Base-by-base conservation (phyloP, 2,888 invertebrate species). In the Rosalia funebris region DNA sequence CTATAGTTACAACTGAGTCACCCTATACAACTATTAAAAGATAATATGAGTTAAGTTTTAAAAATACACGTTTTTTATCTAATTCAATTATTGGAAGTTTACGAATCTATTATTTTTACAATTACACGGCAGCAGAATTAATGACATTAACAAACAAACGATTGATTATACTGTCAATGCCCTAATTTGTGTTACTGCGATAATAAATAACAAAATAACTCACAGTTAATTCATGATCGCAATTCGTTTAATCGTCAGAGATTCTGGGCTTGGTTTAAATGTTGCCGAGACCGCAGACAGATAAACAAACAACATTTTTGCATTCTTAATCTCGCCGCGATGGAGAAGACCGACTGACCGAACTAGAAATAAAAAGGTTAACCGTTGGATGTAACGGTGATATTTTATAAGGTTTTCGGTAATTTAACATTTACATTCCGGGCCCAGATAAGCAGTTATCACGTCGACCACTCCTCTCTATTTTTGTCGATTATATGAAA, bases 331-430 rank as follows among this genome's bases (percentile, higher is more conserved):
- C 34, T 48, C 36, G 17, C 17, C 4, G 10, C 34, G 17, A 17
- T 19, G 5, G 7, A 14, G 17, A 36, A 48, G 36, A 34, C 36
- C 48, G 36, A 48, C 17, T 48, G 48, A 48, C 48, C 48, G 48
- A 2, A 48, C 32, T 31, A n/a, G 36, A 15, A 36, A 11, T 36
- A 48, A 39, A 39, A 39, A 31, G 36, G 15, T 17, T 14, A 11
- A 47, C 47, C 47, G 47, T 47, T 47, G 47, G n/a, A 10, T 11
- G 17, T 47, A 47, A 47, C 47, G 47, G 47, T 47, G 25, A 14
- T 19, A 1, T 1, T 31, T 32, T 47, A 32, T 34, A n/a, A n/a
- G 12, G 36, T 36, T 47, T 47, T 47, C 17, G 47, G 47, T 16
- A 47, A 47, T 36, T 36, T 17, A 7, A 7, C 17, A 9, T 25